These are phyloP conservation scores for Capreolus pygargus DNA, from an alignment of 2,113 vertebrate species.

Conservation along the genomic window DNA sequence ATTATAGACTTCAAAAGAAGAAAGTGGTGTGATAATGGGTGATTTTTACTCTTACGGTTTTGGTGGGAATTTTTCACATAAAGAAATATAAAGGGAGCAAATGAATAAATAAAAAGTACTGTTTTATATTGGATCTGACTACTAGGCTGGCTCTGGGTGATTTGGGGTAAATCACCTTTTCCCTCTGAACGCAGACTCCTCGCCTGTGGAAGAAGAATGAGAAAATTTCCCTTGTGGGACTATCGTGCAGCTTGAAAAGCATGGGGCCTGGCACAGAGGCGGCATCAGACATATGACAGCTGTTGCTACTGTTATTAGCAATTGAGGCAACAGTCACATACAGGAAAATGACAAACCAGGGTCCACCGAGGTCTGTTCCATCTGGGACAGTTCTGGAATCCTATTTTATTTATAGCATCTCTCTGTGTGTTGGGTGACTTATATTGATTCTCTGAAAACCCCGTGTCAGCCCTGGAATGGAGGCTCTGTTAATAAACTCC, in stretches of 20 bases:
- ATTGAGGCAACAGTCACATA: background rate
- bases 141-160: background rate
- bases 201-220: background rate
- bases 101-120: background rate
- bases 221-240: background rate
- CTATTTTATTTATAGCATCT: slow-evolving; percentile 41
- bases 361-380: background rate
- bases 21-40: background rate
- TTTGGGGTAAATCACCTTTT: background rate
- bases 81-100: slow-evolving; percentile 1
- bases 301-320: background rate
- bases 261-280: background rate
- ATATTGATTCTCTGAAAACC: slow-evolving; percentile 28
- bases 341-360: background rate
- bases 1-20: slow-evolving; percentile 15
- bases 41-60: background rate
- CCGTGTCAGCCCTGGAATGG: slow-evolving; percentile 2
- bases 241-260: background rate
- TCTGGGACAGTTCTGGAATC: background rate
- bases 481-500: slow-evolving; percentile 45
- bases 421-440: background rate
- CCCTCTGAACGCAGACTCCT: background rate
- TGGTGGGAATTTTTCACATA: background rate
- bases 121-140: background rate
- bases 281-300: background rate